Percentiles rank a stretch among this genome's conserved stretches.
Evolutionary conservation across 2,888 invertebrate species (phyloP).

Genomic region (Orthonevra nobilis): DNA sequence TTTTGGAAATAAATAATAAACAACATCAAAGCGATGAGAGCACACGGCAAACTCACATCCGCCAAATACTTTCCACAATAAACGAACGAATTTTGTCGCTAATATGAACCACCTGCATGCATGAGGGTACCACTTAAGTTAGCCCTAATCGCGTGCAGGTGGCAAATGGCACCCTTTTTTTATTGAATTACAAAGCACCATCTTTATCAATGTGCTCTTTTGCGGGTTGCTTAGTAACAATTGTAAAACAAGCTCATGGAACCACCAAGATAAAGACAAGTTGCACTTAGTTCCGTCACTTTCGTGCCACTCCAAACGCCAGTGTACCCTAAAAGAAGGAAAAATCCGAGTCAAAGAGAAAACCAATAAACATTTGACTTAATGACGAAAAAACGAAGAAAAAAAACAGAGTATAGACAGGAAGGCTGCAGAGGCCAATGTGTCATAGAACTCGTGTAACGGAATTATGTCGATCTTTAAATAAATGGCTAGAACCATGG

Average conservation of each 20-base stretch:
- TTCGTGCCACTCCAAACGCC: too few relatives aligned
- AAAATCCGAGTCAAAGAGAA: neutral
- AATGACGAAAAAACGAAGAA: neutral
- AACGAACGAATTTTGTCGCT: too few relatives aligned
- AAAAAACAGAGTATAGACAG: conserved; percentile 30
- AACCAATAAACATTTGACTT: neutral
- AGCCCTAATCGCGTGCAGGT: neutral
- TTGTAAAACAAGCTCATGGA: neutral
- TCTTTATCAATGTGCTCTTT: too few relatives aligned
- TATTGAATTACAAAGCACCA: too few relatives aligned
- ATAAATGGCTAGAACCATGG: neutral
- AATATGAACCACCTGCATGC: neutral
- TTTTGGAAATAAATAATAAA: too few relatives aligned
- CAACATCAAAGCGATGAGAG: too few relatives aligned
- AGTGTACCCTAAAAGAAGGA: too few relatives aligned
- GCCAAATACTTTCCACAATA: too few relatives aligned
- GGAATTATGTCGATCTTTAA: too few relatives aligned
- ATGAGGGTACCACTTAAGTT: neutral
- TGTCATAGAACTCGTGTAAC: conserved; percentile 18
- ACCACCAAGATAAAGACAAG: neutral
- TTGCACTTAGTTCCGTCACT: neutral
- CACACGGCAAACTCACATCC: too few relatives aligned
- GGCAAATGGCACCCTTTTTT: neutral
- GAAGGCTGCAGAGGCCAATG: conserved; percentile 16
- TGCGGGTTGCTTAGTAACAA: neutral